These are phyloP conservation scores for Fopius arisanus DNA, from an alignment of 1,140 invertebrate genomes.

Conservation along the genomic window DNA sequence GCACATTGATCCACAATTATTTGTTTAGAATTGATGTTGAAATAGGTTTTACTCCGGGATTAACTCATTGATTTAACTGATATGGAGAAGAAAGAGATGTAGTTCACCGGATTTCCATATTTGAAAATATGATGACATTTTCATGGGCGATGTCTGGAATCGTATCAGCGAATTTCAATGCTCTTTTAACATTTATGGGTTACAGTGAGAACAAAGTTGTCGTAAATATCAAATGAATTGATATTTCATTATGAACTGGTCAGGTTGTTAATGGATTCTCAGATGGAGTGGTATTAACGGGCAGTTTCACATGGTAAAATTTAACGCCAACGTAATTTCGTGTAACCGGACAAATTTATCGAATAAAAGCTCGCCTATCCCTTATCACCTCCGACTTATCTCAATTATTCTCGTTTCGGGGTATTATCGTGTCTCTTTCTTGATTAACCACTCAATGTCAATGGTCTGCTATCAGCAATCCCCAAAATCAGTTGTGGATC, in stretches of 20 bases:
- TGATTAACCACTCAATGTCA: background rate
- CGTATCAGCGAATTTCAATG: background rate
- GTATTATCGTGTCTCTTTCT: background rate
- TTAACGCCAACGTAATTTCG: too few relatives aligned
- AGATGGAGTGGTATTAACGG: too few relatives aligned
- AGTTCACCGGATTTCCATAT: background rate
- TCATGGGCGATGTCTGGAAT: background rate
- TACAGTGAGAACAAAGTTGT: background rate
- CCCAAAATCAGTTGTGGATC: background rate
- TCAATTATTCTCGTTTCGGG: background rate
- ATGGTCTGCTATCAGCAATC: background rate
- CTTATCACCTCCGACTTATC: background rate
- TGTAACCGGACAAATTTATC: too few relatives aligned
- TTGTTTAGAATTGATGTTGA: background rate
- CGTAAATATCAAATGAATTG: background rate
- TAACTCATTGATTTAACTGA: background rate
- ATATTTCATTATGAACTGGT: too few relatives aligned
- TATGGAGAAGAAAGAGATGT: background rate
- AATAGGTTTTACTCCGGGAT: background rate
- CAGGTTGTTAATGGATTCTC: too few relatives aligned
- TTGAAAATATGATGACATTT: background rate
- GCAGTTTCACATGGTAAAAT: background rate
- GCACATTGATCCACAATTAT: too few relatives aligned
- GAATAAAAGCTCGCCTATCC: too few relatives aligned
- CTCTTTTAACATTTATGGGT: background rate